Conservation (phyloP, 1,140 invertebrate species). For the Lepidurus packardi region DNA sequence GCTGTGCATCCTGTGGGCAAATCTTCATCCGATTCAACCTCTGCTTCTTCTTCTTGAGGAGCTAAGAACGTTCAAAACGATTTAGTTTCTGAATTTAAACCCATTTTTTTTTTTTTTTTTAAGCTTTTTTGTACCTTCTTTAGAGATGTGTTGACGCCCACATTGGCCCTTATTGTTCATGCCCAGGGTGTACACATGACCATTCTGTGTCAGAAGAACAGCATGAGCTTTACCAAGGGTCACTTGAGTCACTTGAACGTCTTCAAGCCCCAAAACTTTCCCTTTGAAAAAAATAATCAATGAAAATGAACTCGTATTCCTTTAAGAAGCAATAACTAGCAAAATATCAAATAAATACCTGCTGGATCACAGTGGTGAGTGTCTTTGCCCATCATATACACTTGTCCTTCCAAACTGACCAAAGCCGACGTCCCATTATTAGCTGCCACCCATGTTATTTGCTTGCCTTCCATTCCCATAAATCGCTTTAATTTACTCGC, state of each 20-base stretch:
- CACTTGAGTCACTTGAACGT: slow-evolving; percentile 74
- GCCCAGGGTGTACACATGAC: slow-evolving; percentile 89
- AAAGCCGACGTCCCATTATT: slow-evolving; percentile 92
- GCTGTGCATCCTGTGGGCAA: slow-evolving; percentile 47
- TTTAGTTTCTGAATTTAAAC: neutral
- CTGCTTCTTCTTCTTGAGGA: slow-evolving; percentile 47
- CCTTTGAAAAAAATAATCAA: slow-evolving; percentile 45
- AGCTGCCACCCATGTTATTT: slow-evolving; percentile 74
- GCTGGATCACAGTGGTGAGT: slow-evolving; percentile 75
- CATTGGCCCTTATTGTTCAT: slow-evolving; percentile 98
- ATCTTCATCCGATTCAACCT: slow-evolving; percentile 52
- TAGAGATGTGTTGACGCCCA: slow-evolving; percentile 60
- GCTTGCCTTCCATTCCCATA: slow-evolving; percentile 77
- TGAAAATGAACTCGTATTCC: neutral
- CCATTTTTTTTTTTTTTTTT: neutral
- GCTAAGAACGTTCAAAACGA: slow-evolving; percentile 35
- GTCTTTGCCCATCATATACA: slow-evolving; percentile 94
- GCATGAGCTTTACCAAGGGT: slow-evolving; percentile 93
- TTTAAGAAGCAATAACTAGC: slow-evolving; percentile 1
- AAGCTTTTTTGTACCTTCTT: slow-evolving; percentile 12
- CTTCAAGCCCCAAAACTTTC: slow-evolving; percentile 64
- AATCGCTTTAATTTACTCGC: slow-evolving; percentile 89
- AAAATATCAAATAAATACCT: slow-evolving; percentile 50
- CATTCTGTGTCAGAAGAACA: slow-evolving; percentile 77
- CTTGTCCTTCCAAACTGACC: slow-evolving; percentile 77